phyloP scores from a whole-genome alignment of 2,888 invertebrate genomes.

The Yponomeuta sedellus region DNA sequence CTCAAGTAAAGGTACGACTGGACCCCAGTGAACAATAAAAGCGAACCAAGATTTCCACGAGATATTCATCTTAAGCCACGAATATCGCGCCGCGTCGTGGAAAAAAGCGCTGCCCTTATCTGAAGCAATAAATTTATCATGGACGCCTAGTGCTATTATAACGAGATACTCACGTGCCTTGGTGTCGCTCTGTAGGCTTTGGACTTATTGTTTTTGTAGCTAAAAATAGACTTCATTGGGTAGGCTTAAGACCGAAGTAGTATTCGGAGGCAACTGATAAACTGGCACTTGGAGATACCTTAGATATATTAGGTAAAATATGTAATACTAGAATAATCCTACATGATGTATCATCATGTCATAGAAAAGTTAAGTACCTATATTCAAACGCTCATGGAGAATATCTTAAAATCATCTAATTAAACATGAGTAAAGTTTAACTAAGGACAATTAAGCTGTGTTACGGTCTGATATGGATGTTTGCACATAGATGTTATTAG shows the following conservation, averaged over 20 bases:
- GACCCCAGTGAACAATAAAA: neutral
- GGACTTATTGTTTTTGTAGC: neutral
- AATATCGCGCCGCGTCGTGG: conserved; percentile 2
- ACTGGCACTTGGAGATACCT: too few relatives aligned
- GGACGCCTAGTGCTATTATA: conserved; percentile 15
- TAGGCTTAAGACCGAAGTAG: neutral
- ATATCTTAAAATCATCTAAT: too few relatives aligned
- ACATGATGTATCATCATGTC: too few relatives aligned
- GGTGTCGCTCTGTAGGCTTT: neutral
- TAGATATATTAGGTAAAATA: too few relatives aligned
- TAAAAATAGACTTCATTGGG: neutral
- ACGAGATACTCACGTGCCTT: conserved; percentile 6
- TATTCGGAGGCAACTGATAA: too few relatives aligned
- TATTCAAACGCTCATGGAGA: too few relatives aligned
- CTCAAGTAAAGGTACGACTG: neutral
- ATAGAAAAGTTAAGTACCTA: too few relatives aligned
- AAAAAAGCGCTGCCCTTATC: conserved; percentile 15
- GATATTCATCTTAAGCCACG: conserved; percentile 7
- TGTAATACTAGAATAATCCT: too few relatives aligned
- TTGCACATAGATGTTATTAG: neutral
- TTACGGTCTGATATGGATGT: neutral
- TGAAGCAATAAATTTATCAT: conserved; percentile 17
- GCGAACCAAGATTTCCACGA: neutral
- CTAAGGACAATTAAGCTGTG: neutral
- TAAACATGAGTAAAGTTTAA: neutral